Evolutionary conservation across 1,140 invertebrate genomes (phyloP), one percentile per base, ranked within the genome.

Genomic region (Drosophila oshimai): DNA sequence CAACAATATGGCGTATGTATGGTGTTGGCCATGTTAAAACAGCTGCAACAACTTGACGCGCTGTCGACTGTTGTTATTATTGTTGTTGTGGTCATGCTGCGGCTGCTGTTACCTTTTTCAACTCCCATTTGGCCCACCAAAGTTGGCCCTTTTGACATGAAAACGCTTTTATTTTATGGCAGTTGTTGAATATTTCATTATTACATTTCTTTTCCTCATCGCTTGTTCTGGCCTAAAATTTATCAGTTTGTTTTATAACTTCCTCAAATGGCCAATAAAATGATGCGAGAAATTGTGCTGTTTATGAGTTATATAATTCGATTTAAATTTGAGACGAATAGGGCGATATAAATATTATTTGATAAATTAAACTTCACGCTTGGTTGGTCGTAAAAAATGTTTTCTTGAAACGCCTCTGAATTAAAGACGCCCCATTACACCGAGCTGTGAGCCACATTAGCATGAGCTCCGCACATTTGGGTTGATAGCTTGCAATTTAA

Each of bases 1-100:
- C 58, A 53, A 64, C 70, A 74, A 74, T 55, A 83, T 76, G 73
- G 53, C 53, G 17, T 37, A 22, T 49, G 28, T 15, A 57, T 13
- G 18, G 58, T 36, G 58, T 28, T 60, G 72, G 61, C 49, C 54
- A 65, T 81, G 76, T 65, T 49, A 55, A 44, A 81, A 71, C 72
- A 69, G 74, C 79, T 86, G 74, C 79, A 78, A 69, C 70, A 84
- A 84, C 74, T 74, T 84, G 54, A 86, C 64, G 65, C 58, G 51
- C 64, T 74, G 39, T 34, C 36, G 57, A 41, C 49, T 53, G 41
- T 22, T 50, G 17, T 46, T 34, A 20, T 41, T 44, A 7, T 15
- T 50, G 67, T 36, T 71, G 68, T 55, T 47, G 68, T 42, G 65
- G 65, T 33, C 49, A 47, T 60, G 57, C 17, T 49, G 41, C 29